These are phyloP conservation scores for Charina bottae DNA, from an alignment of 2,113 vertebrate genomes.

Conservation along the genomic window DNA sequence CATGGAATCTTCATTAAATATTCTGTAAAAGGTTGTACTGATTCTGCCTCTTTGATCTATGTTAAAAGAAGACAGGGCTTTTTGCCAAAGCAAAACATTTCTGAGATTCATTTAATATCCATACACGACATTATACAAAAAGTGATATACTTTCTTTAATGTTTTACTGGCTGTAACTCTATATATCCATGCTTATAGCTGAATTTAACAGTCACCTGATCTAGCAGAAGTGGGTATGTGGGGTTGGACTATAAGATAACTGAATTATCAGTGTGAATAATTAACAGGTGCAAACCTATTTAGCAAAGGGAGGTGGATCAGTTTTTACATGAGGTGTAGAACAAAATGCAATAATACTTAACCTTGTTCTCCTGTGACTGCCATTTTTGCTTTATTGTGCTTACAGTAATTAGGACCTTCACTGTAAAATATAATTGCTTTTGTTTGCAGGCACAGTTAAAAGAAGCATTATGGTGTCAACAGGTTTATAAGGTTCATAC, in stretches of 20 bases:
- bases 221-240: not conserved
- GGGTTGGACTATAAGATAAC: not conserved
- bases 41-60: constrained; percentile 25
- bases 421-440: constrained; percentile 10
- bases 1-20: constrained; percentile 19
- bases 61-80: constrained; percentile 29
- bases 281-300: not conserved
- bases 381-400: not conserved
- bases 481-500: not conserved
- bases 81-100: constrained; percentile 18
- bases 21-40: constrained; percentile 22
- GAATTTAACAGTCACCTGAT: not conserved
- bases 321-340: not conserved
- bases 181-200: not conserved
- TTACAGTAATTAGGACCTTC: not conserved
- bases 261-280: not conserved
- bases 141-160: constrained; percentile 27
- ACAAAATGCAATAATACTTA: not conserved
- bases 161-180: not conserved
- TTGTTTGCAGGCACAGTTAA: not conserved
- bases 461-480: not conserved
- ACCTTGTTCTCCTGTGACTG: not conserved
- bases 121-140: constrained; percentile 23
- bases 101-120: constrained; percentile 16
- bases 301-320: not conserved